Percentiles rank a stretch among this genome's conserved stretches.
phyloP scores from a whole-genome alignment of 2,113 vertebrate species.

The Platysteira castanea region DNA sequence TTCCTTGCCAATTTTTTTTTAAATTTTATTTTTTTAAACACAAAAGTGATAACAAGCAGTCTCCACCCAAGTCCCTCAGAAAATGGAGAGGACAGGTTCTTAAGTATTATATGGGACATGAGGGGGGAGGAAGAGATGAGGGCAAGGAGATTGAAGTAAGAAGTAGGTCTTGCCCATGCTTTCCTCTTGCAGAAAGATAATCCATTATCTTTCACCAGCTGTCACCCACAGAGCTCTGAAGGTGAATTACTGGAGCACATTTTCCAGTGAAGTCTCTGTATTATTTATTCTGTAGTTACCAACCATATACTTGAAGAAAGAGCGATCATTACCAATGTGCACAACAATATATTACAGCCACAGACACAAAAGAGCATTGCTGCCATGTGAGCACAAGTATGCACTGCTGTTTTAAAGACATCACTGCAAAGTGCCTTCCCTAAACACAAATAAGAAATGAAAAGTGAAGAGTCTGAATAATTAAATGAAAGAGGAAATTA shows the following conservation, averaged over 20 bases:
- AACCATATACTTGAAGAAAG: neutral
- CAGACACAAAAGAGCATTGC: neutral
- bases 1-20: conserved; percentile 24
- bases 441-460: neutral
- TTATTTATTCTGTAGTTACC: neutral
- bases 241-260: neutral
- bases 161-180: conserved; percentile 61
- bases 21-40: neutral
- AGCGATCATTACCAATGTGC: neutral
- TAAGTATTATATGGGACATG: conserved; percentile 19
- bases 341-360: neutral
- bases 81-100: neutral
- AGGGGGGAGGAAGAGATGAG: conserved; percentile 17
- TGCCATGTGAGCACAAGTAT: neutral
- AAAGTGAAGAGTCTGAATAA: neutral
- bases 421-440: neutral
- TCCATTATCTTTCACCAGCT: conserved; percentile 77
- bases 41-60: neutral
- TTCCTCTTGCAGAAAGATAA: conserved; percentile 59
- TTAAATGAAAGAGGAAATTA: neutral
- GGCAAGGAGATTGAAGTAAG: conserved; percentile 62
- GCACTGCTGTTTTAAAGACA: neutral
- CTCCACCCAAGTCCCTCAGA: neutral
- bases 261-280: neutral
- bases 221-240: conserved; percentile 39